phyloP scores from a whole-genome alignment of 2,888 invertebrate species.

The Polyommatus iphigenia region DNA sequence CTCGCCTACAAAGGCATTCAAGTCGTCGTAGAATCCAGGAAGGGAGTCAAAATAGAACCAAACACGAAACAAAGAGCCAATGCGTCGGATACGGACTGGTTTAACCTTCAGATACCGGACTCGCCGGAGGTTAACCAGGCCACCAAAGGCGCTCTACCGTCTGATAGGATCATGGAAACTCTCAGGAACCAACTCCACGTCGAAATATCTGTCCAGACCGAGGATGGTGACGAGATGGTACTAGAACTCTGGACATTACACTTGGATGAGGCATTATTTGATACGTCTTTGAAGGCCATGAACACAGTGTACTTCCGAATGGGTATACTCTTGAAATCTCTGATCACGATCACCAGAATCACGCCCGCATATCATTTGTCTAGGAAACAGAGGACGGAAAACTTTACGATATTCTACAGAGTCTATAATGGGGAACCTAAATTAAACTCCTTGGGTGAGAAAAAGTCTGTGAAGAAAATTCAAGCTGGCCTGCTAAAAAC shows the following conservation, averaged over 20 bases:
- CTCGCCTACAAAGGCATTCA: conserved; percentile 93
- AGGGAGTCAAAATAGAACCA: conserved; percentile 91
- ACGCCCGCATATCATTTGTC: conserved; percentile 96
- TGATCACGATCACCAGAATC: conserved; percentile 93
- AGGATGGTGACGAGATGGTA: conserved; percentile 94
- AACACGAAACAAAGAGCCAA: conserved; percentile 88
- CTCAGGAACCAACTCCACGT: conserved; percentile 86
- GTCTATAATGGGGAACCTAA: conserved; percentile 91
- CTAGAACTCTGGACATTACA: conserved; percentile 94
- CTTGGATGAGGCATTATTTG: conserved; percentile 84
- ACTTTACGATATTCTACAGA: conserved; percentile 94
- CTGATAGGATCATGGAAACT: conserved; percentile 68
- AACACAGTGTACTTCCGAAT: conserved; percentile 95
- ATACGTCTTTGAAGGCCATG: conserved; percentile 84
- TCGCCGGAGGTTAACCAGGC: conserved; percentile 91
- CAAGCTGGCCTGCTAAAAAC: conserved; percentile 93
- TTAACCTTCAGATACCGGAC: conserved; percentile 93
- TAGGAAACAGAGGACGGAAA: conserved; percentile 91
- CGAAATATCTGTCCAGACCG: conserved; percentile 93
- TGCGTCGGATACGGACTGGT: conserved; percentile 92
- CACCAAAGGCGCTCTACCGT: conserved; percentile 86
- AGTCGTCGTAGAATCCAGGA: conserved; percentile 95
- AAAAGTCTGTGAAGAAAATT: conserved; percentile 84
- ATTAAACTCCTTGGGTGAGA: conserved; percentile 86
- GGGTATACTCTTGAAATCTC: conserved; percentile 94